Base-by-base conservation (phyloP, 2,797 vertebrate genomes). In the Myioborus melanocephalus region DNA sequence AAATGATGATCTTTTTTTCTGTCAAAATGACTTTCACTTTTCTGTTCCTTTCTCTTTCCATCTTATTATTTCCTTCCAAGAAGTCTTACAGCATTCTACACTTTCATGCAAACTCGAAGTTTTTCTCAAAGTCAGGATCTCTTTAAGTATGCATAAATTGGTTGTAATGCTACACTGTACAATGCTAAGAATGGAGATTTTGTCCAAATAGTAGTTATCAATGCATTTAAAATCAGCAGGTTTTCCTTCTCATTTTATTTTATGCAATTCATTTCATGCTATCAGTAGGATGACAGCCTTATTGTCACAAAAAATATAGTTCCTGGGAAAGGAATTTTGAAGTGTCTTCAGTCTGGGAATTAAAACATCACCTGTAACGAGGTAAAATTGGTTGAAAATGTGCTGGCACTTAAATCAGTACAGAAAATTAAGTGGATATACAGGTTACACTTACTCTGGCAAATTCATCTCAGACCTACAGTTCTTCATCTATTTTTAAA, bases 401-500 rank as follows among this genome's bases (percentile, higher is more conserved):
- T 39, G 52, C 46, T 4, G 6, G 27, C 17, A 60, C 37, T 76
- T 86, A 59, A 57, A 44, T 16, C 63, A 78, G 39, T 46, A 63
- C 3, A 79, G 76, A 79, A 94, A 94, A 90, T 87, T 73, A 90
- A 49, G 35, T 39, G 72, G 32, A 75, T 63, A 79, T 66, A 63
- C 35, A 71, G 37, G 34, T 83, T 52, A 88, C 78, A 53, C 14
- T 43, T 49, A 81, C 23, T 60, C 46, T 35, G 64, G 65, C 16
- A 91, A 93, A 91, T 84, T 92, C 32, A 83, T 43, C 56, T 91
- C 66, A 82, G 37, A 43, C 47, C 41, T 80, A 49, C 50, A 49
- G 63, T 73, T 83, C 69, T 75, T 91, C 53, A 19, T 72, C 63
- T 60, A 87, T 94, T 94, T 91, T 93, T 90, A 91, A 94, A 91